Conservation (phyloP, 2,113 vertebrate species). For the Callocephalon fimbriatum region DNA sequence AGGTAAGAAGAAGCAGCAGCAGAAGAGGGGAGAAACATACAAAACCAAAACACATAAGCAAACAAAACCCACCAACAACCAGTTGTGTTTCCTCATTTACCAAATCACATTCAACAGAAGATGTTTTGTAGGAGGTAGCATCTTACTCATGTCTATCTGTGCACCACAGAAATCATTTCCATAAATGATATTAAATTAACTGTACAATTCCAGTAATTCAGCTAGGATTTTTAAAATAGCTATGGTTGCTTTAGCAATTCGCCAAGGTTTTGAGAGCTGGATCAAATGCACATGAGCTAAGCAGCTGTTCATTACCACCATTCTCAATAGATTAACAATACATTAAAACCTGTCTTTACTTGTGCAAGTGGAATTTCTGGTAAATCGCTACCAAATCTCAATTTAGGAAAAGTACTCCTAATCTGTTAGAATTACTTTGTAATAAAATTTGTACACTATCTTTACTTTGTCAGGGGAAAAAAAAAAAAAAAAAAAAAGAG, state of each 20-base stretch:
- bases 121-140: not conserved
- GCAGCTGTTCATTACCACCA: not conserved
- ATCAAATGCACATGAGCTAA: not conserved
- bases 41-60: not conserved
- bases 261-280: not conserved
- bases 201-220: not conserved
- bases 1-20: not conserved
- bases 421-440: not conserved
- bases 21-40: not conserved
- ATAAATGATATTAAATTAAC: not conserved
- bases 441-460: not conserved
- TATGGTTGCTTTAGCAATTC: not conserved
- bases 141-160: not conserved
- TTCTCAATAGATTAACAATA: not conserved
- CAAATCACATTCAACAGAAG: not conserved
- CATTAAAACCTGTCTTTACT: not conserved
- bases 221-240: not conserved
- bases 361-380: not conserved
- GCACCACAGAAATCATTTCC: not conserved
- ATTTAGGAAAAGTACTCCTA: not conserved
- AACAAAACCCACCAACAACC: not conserved
- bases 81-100: not conserved
- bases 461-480: not conserved
- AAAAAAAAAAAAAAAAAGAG: too few relatives aligned
- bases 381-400: not conserved